Evolutionary conservation across 2,888 invertebrate genomes (phyloP).

Genomic region (Drosophila mettleri): DNA sequence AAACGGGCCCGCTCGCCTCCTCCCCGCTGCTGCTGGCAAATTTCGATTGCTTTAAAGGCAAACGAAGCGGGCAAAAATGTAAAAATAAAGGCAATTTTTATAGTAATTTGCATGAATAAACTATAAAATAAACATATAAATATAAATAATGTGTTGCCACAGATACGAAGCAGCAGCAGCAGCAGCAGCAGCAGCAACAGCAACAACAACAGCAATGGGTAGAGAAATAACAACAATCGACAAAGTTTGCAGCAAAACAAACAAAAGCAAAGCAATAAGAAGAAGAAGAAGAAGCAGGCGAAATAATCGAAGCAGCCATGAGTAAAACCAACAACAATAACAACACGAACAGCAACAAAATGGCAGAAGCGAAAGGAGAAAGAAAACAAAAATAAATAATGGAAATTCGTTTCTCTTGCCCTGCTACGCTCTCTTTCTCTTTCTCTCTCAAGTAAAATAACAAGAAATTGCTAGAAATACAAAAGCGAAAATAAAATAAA

Average conservation of each 20-base stretch:
- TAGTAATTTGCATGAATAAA: constrained; percentile 83
- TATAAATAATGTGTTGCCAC: constrained; percentile 82
- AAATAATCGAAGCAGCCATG: constrained; percentile 63
- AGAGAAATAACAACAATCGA: constrained; percentile 54
- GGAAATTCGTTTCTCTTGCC: constrained; percentile 75
- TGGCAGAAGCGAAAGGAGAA: constrained; percentile 45
- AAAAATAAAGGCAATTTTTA: constrained; percentile 79
- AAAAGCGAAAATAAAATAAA: constrained; percentile 75
- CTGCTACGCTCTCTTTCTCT: constrained; percentile 34
- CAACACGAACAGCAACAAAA: constrained; percentile 42
- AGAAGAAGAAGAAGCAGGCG: constrained; percentile 43
- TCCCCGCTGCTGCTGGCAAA: constrained; percentile 20
- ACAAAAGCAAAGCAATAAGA: constrained; percentile 59
- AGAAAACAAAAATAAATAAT: constrained; percentile 75
- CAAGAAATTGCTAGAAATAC: constrained; percentile 76
- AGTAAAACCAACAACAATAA: constrained; percentile 56
- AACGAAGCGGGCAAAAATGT: constrained; percentile 62
- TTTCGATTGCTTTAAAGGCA: constrained; percentile 64
- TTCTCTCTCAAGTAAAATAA: constrained; percentile 59
- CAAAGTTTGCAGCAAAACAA: constrained; percentile 54
- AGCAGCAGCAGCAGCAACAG: constrained; percentile 26
- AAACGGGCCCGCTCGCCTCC: not conserved
- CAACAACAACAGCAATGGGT: constrained; percentile 33
- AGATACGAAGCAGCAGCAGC: constrained; percentile 49
- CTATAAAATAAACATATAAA: constrained; percentile 83